phyloP scores from a whole-genome alignment of 2,113 vertebrate species.

The Ahaetulla prasina region DNA sequence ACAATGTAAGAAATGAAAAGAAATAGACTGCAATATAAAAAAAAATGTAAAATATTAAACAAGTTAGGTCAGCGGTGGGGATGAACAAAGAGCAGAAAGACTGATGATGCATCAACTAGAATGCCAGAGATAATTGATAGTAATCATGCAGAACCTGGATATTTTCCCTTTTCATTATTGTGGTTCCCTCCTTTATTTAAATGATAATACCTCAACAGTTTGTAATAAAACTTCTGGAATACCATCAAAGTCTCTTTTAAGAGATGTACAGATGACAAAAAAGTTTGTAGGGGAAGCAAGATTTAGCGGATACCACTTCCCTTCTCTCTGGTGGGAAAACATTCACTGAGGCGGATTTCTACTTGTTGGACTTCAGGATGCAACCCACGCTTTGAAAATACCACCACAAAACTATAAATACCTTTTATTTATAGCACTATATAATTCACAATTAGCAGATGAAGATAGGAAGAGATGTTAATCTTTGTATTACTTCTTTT shows the following conservation, averaged over 20 bases:
- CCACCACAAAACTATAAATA: neutral
- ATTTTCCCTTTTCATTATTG: neutral
- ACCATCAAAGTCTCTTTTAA: neutral
- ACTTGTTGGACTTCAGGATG: neutral
- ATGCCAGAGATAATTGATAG: neutral
- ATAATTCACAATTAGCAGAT: neutral
- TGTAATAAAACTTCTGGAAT: neutral
- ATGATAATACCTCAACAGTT: neutral
- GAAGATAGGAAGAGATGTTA: neutral
- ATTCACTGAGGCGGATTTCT: neutral
- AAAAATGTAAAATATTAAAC: neutral
- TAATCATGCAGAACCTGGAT: neutral
- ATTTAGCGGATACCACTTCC: neutral
- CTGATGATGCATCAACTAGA: neutral
- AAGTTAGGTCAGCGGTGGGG: neutral
- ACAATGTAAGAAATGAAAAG: neutral
- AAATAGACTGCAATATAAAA: neutral
- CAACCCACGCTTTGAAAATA: neutral
- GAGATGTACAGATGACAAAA: neutral
- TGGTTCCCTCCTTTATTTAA: neutral
- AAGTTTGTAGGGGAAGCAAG: too few relatives aligned
- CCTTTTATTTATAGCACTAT: neutral
- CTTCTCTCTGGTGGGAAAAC: neutral
- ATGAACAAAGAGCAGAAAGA: neutral
- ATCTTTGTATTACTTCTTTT: neutral